Conservation (phyloP, 2,888 invertebrate genomes). For the Micoletzkya japonica region DNA sequence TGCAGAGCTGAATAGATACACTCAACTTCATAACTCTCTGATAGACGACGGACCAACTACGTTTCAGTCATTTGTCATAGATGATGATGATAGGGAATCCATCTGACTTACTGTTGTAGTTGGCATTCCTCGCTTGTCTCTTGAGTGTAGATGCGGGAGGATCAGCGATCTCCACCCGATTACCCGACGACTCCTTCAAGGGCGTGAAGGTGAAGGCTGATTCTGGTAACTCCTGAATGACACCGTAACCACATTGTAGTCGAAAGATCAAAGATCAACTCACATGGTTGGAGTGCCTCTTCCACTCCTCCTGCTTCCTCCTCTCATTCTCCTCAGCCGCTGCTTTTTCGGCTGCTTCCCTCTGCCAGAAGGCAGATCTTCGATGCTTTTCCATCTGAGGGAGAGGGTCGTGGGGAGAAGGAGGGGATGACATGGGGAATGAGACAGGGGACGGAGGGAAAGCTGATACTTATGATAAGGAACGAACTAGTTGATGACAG, state of each 20-base stretch:
- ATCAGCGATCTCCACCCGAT: constrained; percentile 27
- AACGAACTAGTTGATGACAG: too few species aligned
- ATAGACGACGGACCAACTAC: too few species aligned
- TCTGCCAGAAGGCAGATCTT: constrained; percentile 27
- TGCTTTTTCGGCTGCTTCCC: constrained; percentile 21
- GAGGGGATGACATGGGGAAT: too few species aligned
- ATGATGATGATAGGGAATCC: background rate
- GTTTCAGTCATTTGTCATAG: too few species aligned
- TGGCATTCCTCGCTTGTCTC: constrained; percentile 15
- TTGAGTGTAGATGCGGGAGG: constrained; percentile 17
- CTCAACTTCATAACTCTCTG: too few species aligned
- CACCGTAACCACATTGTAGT: background rate
- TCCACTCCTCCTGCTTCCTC: constrained; percentile 23
- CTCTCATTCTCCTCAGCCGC: constrained; percentile 4
- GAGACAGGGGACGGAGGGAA: too few species aligned
- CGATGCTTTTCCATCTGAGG: constrained; percentile 29
- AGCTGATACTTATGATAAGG: too few species aligned
- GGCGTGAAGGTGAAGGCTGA: constrained; percentile 26
- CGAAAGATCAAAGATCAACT: background rate
- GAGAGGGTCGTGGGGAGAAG: too few species aligned
- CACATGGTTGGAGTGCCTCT: background rate
- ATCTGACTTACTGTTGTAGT: constrained; percentile 15
- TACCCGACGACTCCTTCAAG: constrained; percentile 25
- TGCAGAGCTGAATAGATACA: constrained; percentile 21
- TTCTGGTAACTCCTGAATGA: background rate